Percentiles rank a stretch among this genome's conserved stretches.
phyloP scores from a whole-genome alignment of 2,797 vertebrate species.

The Peromyscus eremicus region DNA sequence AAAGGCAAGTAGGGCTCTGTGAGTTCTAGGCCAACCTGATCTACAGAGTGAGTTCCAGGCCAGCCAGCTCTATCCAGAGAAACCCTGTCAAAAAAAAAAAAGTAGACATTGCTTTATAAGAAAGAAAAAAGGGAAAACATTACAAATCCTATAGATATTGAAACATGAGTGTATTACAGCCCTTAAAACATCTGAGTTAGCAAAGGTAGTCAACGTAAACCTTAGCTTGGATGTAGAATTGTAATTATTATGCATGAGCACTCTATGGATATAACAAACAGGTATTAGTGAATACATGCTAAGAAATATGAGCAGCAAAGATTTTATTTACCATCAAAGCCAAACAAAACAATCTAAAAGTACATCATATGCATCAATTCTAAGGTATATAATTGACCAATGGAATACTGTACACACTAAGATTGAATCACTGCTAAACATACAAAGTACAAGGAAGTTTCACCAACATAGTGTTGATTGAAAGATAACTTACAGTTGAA shows the following conservation, averaged over 20 bases:
- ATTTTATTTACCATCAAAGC: neutral
- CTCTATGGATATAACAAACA: neutral
- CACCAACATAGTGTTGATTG: neutral
- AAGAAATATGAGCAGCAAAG: neutral
- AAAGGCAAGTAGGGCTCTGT: neutral
- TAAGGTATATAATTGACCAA: neutral
- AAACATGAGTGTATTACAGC: neutral
- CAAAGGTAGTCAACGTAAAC: neutral
- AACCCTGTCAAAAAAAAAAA: neutral
- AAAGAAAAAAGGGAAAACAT: neutral
- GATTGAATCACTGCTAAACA: neutral
- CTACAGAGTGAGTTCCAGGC: neutral
- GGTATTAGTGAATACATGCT: neutral
- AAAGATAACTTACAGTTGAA: neutral
- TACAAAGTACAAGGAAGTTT: neutral
- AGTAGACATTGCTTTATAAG: neutral
- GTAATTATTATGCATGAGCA: neutral
- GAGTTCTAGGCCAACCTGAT: neutral
- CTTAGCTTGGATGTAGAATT: neutral
- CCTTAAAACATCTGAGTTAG: neutral
- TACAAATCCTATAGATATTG: neutral
- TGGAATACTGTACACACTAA: neutral
- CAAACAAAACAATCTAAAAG: neutral
- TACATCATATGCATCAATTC: neutral
- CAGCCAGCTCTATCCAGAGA: neutral